Evolutionary conservation across 2,888 invertebrate genomes (phyloP), one percentile per base, ranked within the genome.

Genomic region (Andrena chrysosceles): DNA sequence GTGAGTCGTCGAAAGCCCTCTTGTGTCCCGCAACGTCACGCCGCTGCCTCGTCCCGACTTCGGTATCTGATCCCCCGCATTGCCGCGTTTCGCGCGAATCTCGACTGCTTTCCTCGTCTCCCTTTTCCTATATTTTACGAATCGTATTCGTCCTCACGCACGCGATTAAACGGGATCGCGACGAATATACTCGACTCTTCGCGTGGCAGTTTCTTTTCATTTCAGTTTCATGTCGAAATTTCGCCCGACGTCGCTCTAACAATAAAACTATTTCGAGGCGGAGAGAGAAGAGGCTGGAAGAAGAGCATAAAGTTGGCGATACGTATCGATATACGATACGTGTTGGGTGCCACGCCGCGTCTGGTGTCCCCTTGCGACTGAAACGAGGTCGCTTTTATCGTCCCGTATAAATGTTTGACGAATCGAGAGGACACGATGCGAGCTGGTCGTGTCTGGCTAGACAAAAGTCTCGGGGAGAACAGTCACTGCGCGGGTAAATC

Each of bases 1-100:
- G 94, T 94, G 90, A 93, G 94, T 92, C 42, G 42, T 42, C 72
- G 84, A 83, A 84, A 78, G 60, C 66, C 48, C 67, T 64, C 67
- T 63, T 68, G 56, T 82, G 35, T 59, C 73, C 77, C 66, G 69
- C 52, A 52, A 52, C 59, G 35, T 33, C 80, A 20, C 68, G 52
- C 42, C 10, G 4, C 56, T 4, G 48, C 56, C 76, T 67, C 54
- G 59, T 52, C 23, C 64, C 63, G n/a, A 68, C 64, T 66, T 56
- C 26, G 63, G 2, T 69, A 69, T 78, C 78, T 31, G 72, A 81
- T 73, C 73, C 52, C 23, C 48, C 20, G 69, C 35, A 59, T 29
- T 29, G 60, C 66, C 67, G 63, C 42, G 64, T 77, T 35, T 6
- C 64, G 13, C 66, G 63, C 49, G 31, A 60, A 59, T 64, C 31